These are phyloP conservation scores for Cheilosia vulpina DNA, from an alignment of 2,888 invertebrate species.

Conservation along the genomic window DNA sequence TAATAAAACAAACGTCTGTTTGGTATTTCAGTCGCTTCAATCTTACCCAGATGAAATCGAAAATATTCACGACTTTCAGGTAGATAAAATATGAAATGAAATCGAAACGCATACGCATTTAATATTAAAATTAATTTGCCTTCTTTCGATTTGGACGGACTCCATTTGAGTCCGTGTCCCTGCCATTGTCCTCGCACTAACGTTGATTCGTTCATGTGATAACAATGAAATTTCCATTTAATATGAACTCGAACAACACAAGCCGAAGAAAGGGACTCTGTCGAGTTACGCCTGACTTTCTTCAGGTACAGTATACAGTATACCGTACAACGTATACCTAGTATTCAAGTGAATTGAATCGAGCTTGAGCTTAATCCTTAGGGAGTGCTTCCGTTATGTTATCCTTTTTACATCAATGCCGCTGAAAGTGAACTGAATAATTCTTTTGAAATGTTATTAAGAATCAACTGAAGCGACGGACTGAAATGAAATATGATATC, in stretches of 20 bases:
- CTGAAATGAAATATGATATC: conserved; percentile 42
- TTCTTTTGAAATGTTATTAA: conserved; percentile 42
- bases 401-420: conserved; percentile 3
- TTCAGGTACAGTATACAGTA: neutral
- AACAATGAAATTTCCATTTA: conserved; percentile 41
- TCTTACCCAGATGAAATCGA: no score
- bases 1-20: no score
- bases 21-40: no score
- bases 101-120: no score
- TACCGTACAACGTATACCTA: neutral
- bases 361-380: conserved; percentile 8
- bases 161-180: no score
- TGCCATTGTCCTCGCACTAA: neutral
- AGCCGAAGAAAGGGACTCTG: conserved; percentile 14
- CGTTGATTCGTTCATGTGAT: conserved; percentile 4
- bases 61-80: no score
- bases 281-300: neutral
- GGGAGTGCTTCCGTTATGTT: conserved; percentile 31
- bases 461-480: conserved; percentile 26
- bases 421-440: conserved; percentile 27
- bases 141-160: no score
- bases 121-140: no score
- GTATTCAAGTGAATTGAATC: neutral
- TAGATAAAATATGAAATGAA: no score
- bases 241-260: conserved; percentile 37